Evolutionary conservation across 2,113 vertebrate species (phyloP), one percentile per base, ranked within the genome.

Genomic region (Elephantulus edwardii): DNA sequence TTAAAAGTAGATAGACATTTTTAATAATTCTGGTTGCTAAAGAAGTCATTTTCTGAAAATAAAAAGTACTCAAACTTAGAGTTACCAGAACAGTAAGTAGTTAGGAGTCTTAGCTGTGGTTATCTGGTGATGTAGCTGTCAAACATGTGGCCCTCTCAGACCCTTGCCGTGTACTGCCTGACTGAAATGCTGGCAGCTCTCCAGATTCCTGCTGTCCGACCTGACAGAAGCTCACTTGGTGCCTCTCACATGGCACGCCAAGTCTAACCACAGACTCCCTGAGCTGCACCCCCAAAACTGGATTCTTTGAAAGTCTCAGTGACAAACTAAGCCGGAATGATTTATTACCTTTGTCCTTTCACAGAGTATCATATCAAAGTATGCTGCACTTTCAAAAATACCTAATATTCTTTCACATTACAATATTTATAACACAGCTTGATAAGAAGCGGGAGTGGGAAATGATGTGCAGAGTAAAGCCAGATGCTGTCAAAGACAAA

Each of bases 391-490:
- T 95, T 94, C 38, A 89, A 52, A 94, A 93, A 86, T 94, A 90
- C 62, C 93, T 90, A 79, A 20, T 94, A 82, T 83, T 95, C 92
- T 95, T 90, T 97, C 93, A 93, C 46, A 0, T 97, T 90, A 93
- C 91, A 82, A 89, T 98, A 93, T 97, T 98, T 98, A 94, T 97
- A 94, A 93, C 1, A 35, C 97, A 99, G 99, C 83, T 98, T 0
- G 98, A 99, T 96, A 98, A 98, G 97, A 99, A 98, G 95, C 96
- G 97, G 89, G 96, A 97, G 17, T 99, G 98, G 99, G 99, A 99
- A 97, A 98, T 98, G 98, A 98, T 99, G 98, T 98, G 97, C 95
- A 96, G 99, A 96, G 98, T 98, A 86, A 99, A 99, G 96, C 99
- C 99, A 77, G 98, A 99, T 96, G 92, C 99, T 64, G 98, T 98